Evolutionary conservation across 1,140 invertebrate species (phyloP).

Genomic region (Solenopsis fugax): DNA sequence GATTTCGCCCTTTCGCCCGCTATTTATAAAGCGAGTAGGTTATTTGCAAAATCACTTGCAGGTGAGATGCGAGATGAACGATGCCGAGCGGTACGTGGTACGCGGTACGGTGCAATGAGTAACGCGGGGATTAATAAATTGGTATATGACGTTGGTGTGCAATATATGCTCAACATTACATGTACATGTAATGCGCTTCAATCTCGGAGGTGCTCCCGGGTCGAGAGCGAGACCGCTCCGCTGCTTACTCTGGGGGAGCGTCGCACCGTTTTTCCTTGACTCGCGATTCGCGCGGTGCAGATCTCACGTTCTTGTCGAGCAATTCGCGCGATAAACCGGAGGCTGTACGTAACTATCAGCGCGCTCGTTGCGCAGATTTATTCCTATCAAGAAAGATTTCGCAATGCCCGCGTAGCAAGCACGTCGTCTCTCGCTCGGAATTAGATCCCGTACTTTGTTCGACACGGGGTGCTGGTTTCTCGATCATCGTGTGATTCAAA

Average conservation of each 20-base stretch:
- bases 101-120: no score
- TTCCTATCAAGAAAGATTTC: not conserved
- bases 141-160: no score
- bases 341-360: not conserved
- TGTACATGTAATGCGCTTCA: not conserved
- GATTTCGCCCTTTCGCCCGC: constrained; percentile 71
- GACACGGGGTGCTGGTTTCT: not conserved
- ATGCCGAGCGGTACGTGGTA: no score
- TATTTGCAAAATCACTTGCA: constrained; percentile 77
- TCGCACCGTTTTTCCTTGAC: not conserved
- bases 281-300: not conserved
- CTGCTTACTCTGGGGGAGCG: no score
- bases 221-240: no score
- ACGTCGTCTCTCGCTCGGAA: not conserved
- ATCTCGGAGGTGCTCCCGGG: not conserved
- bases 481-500: not conserved
- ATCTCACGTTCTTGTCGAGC: not conserved
- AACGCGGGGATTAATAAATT: not conserved
- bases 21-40: constrained; percentile 80
- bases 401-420: not conserved
- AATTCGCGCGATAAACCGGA: constrained; percentile 11
- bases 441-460: not conserved
- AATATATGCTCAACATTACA: not conserved
- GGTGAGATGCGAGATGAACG: not conserved
- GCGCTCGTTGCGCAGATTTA: constrained; percentile 19